A percentile compares a stretch with the other conserved stretches of the same genome.
These are phyloP conservation scores for Cygnus atratus DNA, from an alignment of 2,113 vertebrate species.

Conservation along the genomic window DNA sequence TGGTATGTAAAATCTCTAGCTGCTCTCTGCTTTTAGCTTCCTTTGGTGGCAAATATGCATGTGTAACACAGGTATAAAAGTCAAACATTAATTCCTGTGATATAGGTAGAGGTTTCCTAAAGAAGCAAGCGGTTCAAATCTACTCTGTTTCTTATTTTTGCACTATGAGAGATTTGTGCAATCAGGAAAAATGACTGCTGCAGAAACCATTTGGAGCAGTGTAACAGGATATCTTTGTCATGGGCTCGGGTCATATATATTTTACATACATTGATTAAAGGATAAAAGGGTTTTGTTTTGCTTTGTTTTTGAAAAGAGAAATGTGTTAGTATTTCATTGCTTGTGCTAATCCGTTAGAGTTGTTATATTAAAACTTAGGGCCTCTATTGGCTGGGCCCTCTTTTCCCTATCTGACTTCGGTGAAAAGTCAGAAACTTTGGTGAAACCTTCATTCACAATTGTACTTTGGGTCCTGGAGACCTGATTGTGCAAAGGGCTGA, in stretches of 20 bases:
- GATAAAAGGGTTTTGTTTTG: slow-evolving; percentile 47
- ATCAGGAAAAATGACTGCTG: neutral
- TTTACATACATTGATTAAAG: slow-evolving; percentile 47
- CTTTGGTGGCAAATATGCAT: slow-evolving; percentile 8
- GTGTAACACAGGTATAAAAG: neutral
- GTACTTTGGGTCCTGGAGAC: neutral
- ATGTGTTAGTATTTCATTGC: neutral
- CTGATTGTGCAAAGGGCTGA: neutral
- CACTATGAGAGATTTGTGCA: neutral
- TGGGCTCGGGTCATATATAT: slow-evolving; percentile 48
- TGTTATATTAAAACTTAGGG: neutral
- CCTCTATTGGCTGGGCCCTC: neutral
- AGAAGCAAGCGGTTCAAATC: neutral
- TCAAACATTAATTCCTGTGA: slow-evolving; percentile 16
- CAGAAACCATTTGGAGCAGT: neutral
- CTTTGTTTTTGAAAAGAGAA: slow-evolving; percentile 13
- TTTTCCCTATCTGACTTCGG: neutral
- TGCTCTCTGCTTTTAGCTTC: slow-evolving; percentile 9
- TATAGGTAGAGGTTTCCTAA: neutral
- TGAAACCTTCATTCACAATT: neutral
- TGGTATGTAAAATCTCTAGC: slow-evolving; percentile 83
- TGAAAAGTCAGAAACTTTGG: neutral
- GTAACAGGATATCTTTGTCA: slow-evolving; percentile 44
- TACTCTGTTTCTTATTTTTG: neutral
- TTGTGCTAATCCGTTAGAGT: neutral